A percentile compares a stretch with the other conserved stretches of the same genome.
These are phyloP conservation scores for Mus minutoides DNA, from an alignment of 2,797 vertebrate species.

Conservation along the genomic window DNA sequence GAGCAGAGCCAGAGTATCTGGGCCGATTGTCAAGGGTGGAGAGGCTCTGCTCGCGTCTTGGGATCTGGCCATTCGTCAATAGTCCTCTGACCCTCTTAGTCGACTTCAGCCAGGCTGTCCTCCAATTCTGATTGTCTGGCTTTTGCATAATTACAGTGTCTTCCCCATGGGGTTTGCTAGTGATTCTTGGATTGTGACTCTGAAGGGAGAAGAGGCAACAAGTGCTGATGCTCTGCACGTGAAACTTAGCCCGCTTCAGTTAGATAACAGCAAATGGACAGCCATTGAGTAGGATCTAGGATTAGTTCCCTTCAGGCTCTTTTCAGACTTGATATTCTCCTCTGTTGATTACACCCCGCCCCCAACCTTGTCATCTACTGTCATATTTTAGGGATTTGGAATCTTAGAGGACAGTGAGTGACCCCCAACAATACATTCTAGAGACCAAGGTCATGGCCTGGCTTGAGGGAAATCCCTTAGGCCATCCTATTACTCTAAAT, in stretches of 20 bases:
- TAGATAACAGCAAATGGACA: neutral
- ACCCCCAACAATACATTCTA: neutral
- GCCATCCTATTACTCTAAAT: neutral
- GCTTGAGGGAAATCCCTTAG: neutral
- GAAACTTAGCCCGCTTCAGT: neutral
- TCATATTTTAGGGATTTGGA: constrained; percentile 54
- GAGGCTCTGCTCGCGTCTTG: neutral
- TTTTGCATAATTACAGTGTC: constrained; percentile 33
- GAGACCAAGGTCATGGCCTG: constrained; percentile 52
- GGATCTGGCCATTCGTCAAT: constrained; percentile 11
- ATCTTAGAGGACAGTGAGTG: neutral
- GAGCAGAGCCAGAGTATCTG: neutral
- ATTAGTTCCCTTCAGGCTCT: neutral
- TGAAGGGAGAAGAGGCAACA: constrained; percentile 57
- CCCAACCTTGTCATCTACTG: constrained; percentile 3
- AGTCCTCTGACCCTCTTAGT: constrained; percentile 34
- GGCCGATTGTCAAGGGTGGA: neutral
- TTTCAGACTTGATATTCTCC: neutral
- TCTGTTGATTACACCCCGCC: neutral
- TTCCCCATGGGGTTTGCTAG: constrained; percentile 45
- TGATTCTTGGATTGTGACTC: constrained; percentile 39
- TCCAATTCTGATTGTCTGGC: constrained; percentile 19
- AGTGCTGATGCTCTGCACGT: constrained; percentile 14
- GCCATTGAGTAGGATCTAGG: neutral
- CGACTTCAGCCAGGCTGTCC: constrained; percentile 1